Percentiles rank a stretch among this genome's conserved stretches.
These are phyloP conservation scores for Acrossocheilus fasciatus DNA, from an alignment of 2,797 vertebrate species.

Conservation along the genomic window DNA sequence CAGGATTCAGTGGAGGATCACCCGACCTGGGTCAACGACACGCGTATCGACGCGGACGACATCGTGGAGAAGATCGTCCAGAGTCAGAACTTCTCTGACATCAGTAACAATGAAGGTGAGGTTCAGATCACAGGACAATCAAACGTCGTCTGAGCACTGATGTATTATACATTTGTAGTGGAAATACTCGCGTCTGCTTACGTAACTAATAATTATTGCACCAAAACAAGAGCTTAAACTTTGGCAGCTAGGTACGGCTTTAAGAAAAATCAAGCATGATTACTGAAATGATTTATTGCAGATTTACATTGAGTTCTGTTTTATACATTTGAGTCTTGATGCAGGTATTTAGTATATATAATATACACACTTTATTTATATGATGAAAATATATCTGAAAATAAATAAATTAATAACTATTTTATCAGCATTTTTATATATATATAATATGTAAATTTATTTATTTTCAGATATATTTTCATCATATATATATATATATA, in stretches of 20 bases:
- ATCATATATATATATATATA: no score
- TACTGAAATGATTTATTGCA: not conserved
- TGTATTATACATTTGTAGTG: not conserved
- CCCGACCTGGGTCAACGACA: conserved; percentile 93
- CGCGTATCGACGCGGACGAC: conserved; percentile 92
- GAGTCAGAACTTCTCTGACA: conserved; percentile 95
- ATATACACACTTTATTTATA: not conserved
- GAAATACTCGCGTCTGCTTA: not conserved
- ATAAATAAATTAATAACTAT: no score
- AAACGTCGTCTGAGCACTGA: not conserved
- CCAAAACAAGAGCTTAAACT: not conserved
- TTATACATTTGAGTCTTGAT: not conserved
- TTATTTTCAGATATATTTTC: no score
- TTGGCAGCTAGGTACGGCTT: not conserved
- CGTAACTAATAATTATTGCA: not conserved
- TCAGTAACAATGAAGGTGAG: conserved; percentile 94
- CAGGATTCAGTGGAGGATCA: conserved; percentile 92
- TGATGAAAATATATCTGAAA: no score
- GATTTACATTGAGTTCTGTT: not conserved
- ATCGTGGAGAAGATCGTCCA: conserved; percentile 98
- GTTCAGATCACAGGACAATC: not conserved
- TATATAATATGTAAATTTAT: no score
- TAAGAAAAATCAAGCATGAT: not conserved
- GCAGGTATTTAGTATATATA: not conserved
- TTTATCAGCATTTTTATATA: no score